Base-by-base conservation (phyloP, 2,888 invertebrate species). In the Noctua fimbriata region DNA sequence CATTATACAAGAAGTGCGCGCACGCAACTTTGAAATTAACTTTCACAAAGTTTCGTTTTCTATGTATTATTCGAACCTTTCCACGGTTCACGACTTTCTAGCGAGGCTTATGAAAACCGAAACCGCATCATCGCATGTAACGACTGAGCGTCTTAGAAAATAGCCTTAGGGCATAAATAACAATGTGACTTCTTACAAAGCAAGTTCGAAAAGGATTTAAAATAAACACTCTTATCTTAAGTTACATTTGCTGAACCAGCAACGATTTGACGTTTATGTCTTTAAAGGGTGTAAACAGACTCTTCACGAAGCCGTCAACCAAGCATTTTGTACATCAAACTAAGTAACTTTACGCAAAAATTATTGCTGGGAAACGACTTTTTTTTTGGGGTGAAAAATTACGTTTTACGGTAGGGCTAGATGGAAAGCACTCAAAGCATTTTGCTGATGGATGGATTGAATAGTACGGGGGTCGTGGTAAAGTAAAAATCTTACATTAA, bases 41-140 rank as follows among this genome's bases (percentile, higher is more conserved):
- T 81, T 82, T 67, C 79, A 58, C 75, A 41, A 74, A 49, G 32
- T 67, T 81, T 70, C 69, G 1, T 70, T 81, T 81, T 83, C 83
- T 78, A 49, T 41, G n/a, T n/a, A 41, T 44, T 58, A 47, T 36
- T 66, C 28, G 60, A 44, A 71, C 66, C 55, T 83, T 60, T 21
- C 24, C 28, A 49, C 58, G 78, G 83, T 60, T 78, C 49, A 70
- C 18, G 70, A 36, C 78, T 81, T 81, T 83, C 81, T 83, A 83
- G 58, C 18, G 58, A 32, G 21, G 41, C 10, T 58, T 67, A 67
- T 52, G 66, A 75, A 66, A 49, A 66, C n/a, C 32, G 24, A 75
- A 67, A 82, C 76, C 32, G 41, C 52, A 73, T 10, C 10, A 16
- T 81, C 7, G 28, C 44, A 47, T 65, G 21, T 41, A 73, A 47